phyloP scores from a whole-genome alignment of 2,797 vertebrate species.

The Xyrichtys novacula region DNA sequence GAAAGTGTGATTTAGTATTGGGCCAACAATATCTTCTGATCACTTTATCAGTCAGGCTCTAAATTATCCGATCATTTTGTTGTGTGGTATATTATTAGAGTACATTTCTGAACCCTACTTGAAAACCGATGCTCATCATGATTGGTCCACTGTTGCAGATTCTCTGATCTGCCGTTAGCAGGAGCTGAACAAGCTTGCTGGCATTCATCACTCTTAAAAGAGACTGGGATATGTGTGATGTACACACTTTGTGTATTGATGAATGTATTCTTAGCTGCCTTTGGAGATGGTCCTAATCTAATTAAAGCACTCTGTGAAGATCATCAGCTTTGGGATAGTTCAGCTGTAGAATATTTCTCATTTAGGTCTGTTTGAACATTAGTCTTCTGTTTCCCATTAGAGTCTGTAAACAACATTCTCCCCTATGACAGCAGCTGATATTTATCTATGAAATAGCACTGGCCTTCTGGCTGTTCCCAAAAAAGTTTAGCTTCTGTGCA shows the following conservation, averaged over 20 bases:
- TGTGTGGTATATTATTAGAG: background rate
- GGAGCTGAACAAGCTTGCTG: slow-evolving; percentile 2
- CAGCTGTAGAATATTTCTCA: slow-evolving; percentile 41
- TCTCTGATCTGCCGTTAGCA: slow-evolving; percentile 7
- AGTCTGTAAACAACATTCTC: slow-evolving; percentile 61
- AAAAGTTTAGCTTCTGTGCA: slow-evolving; percentile 47
- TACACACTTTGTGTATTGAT: slow-evolving; percentile 27
- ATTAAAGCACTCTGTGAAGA: slow-evolving; percentile 55
- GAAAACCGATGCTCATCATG: background rate
- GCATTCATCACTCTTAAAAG: slow-evolving; percentile 45
- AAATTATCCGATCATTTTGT: too few relatives aligned
- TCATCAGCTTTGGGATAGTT: slow-evolving; percentile 24
- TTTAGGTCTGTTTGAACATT: slow-evolving; percentile 36
- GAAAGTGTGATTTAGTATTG: too few relatives aligned
- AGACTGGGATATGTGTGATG: slow-evolving; percentile 45
- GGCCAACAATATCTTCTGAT: too few relatives aligned
- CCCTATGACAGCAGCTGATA: slow-evolving; percentile 63
- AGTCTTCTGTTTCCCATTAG: slow-evolving; percentile 47
- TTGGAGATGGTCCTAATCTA: slow-evolving; percentile 47
- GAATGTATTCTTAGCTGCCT: slow-evolving; percentile 38
- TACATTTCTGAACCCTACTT: background rate
- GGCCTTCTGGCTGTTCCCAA: slow-evolving; percentile 48
- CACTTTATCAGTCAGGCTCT: too few relatives aligned
- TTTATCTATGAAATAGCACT: slow-evolving; percentile 66
- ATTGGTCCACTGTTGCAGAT: background rate